Conservation (phyloP, 2,888 invertebrate genomes). For the Teleogryllus oceanicus region DNA sequence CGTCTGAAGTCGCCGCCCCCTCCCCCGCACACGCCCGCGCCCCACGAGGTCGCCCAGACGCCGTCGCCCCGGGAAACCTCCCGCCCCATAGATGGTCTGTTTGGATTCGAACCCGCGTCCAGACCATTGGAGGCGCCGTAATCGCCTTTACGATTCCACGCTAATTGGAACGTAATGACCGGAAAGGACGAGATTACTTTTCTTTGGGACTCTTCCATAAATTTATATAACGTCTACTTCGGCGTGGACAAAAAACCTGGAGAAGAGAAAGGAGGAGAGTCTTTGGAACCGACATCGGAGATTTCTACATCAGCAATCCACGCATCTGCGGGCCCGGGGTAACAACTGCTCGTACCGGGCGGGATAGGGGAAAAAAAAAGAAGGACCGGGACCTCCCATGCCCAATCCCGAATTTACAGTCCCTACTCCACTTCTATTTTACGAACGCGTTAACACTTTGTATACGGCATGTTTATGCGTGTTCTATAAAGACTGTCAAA, state of each 20-base stretch:
- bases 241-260: not conserved
- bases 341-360: not conserved
- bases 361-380: not conserved
- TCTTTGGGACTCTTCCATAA: not conserved
- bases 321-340: too few relatives aligned
- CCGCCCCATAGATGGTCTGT: too few relatives aligned
- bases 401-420: not conserved
- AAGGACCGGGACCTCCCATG: not conserved
- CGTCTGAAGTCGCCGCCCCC: too few relatives aligned
- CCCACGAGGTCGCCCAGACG: too few relatives aligned
- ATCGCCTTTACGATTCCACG: not conserved
- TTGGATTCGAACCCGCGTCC: too few relatives aligned
- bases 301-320: too few relatives aligned
- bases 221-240: not conserved
- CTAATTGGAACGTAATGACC: not conserved
- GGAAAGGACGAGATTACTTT: not conserved
- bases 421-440: not conserved
- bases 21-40: too few relatives aligned
- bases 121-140: too few relatives aligned
- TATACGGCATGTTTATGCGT: not conserved
- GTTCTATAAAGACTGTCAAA: not conserved
- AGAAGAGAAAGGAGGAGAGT: not conserved
- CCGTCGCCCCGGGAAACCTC: too few relatives aligned
- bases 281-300: not conserved
- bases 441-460: conserved; percentile 7